These are phyloP conservation scores for Lamellibrachia satsuma DNA, from an alignment of 2,888 invertebrate species.

Conservation along the genomic window DNA sequence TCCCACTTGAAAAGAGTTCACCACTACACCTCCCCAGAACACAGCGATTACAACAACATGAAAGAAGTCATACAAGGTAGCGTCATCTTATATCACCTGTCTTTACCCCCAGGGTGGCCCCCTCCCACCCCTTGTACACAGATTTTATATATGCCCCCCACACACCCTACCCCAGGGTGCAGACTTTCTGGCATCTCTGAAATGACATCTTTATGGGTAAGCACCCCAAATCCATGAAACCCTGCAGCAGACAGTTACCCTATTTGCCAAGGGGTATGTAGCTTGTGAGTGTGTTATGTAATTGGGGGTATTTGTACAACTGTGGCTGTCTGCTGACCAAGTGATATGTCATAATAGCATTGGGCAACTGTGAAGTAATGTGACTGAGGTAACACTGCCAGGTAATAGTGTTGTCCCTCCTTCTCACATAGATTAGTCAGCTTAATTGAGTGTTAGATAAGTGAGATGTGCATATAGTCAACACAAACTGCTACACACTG, in stretches of 20 bases:
- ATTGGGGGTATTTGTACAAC: slow-evolving; percentile 7
- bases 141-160: neutral
- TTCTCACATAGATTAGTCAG: neutral
- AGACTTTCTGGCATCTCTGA: slow-evolving; percentile 3
- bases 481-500: neutral
- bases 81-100: slow-evolving; percentile 10
- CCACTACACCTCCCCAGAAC: neutral
- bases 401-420: neutral
- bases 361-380: neutral
- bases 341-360: neutral
- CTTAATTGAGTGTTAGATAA: slow-evolving; percentile 12
- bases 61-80: slow-evolving; percentile 13
- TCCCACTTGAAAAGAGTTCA: neutral
- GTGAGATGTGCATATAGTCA: neutral
- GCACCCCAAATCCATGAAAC: neutral
- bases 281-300: neutral
- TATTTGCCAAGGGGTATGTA: neutral
- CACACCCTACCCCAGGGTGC: neutral
- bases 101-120: slow-evolving; percentile 6
- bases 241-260: neutral
- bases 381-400: neutral
- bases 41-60: slow-evolving; percentile 11
- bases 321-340: neutral
- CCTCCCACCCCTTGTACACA: neutral
- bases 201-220: neutral